A percentile compares a stretch with the other conserved stretches of the same genome.
Conservation (phyloP, 2,113 vertebrate species). For the Argyrosomus japonicus region DNA sequence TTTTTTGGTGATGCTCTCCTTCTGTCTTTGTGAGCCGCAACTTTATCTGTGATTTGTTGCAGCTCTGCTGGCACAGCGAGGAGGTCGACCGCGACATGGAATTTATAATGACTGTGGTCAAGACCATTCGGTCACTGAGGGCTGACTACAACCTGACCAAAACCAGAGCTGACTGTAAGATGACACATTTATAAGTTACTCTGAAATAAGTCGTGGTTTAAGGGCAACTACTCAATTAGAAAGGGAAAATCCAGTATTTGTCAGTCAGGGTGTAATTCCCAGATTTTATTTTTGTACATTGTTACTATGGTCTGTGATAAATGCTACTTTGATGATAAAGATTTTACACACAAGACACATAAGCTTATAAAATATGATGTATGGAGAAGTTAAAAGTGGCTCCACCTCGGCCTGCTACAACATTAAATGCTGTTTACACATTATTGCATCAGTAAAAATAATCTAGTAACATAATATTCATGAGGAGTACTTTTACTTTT, state of each 20-base stretch:
- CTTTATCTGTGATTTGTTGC: conserved; percentile 29
- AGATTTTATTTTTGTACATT: too few relatives aligned
- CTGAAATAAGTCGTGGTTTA: not conserved
- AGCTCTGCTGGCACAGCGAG: conserved; percentile 90
- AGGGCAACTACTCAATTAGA: not conserved
- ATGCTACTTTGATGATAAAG: too few relatives aligned
- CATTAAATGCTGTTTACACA: not conserved
- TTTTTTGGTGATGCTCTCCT: not conserved
- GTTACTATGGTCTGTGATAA: too few relatives aligned
- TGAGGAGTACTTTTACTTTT: not conserved
- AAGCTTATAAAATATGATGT: too few relatives aligned
- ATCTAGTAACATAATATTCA: not conserved
- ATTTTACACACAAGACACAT: too few relatives aligned
- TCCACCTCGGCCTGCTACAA: not conserved
- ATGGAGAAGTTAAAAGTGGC: not conserved
- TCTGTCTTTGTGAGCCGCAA: not conserved
- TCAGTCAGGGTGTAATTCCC: too few relatives aligned
- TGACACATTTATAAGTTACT: not conserved
- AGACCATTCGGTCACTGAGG: conserved; percentile 89
- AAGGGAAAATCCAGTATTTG: not conserved
- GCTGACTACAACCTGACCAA: conserved; percentile 93
- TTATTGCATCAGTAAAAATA: not conserved
- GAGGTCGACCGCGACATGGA: conserved; percentile 87
- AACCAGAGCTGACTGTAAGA: conserved; percentile 91
- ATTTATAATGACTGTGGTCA: conserved; percentile 87